A percentile compares a stretch with the other conserved stretches of the same genome.
These are phyloP conservation scores for Limosa lapponica DNA, from an alignment of 2,797 vertebrate genomes.

Conservation along the genomic window DNA sequence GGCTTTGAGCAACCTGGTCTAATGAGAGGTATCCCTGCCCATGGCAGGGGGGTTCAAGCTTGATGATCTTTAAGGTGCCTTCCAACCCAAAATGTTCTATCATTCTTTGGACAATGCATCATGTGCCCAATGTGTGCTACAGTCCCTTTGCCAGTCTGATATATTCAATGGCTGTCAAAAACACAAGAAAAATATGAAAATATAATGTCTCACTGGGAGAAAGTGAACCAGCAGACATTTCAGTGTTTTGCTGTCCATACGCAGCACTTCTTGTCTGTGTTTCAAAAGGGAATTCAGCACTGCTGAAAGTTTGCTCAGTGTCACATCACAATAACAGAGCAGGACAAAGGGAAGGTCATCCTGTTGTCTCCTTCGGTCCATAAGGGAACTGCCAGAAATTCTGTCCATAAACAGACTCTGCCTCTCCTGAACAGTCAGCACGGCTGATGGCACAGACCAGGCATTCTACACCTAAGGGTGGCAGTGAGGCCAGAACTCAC, in stretches of 20 bases:
- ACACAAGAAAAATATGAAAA: neutral
- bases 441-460: rapidly evolving
- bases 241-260: neutral
- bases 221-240: neutral
- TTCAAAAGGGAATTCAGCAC: neutral
- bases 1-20: neutral
- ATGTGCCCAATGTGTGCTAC: neutral
- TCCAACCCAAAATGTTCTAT: neutral
- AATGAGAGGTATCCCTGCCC: neutral
- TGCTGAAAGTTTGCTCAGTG: neutral
- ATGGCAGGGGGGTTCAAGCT: neutral
- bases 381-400: neutral
- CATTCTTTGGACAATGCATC: neutral
- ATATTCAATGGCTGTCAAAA: neutral
- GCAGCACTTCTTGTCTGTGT: neutral
- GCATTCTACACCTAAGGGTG: neutral
- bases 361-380: neutral
- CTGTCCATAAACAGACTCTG: neutral
- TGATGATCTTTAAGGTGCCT: neutral
- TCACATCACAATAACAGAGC: neutral
- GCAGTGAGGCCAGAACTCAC: neutral
- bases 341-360: neutral
- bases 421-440: neutral
- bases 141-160: neutral
- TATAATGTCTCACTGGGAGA: neutral